Conservation (phyloP, 1,140 invertebrate genomes). For the Ctenoplectra terminalis region DNA sequence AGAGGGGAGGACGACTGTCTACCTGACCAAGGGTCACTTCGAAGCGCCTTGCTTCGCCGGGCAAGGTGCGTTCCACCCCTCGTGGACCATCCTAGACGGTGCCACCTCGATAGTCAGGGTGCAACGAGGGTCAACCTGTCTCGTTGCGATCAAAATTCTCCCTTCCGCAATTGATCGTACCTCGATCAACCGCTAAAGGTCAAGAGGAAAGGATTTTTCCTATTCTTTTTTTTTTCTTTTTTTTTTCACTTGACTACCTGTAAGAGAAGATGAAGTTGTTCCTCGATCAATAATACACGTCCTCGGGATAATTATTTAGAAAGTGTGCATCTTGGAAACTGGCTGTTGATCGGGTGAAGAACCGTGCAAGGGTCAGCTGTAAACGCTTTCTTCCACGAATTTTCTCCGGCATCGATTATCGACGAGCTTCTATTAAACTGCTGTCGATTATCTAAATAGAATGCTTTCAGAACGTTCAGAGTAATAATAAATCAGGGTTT, state of each 20-base stretch:
- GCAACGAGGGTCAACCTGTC: constrained; percentile 35
- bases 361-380: neutral
- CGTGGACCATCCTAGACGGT: constrained; percentile 44
- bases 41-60: constrained; percentile 47
- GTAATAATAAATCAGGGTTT: too few relatives aligned
- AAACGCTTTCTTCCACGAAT: constrained; percentile 12
- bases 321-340: neutral
- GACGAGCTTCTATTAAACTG: neutral
- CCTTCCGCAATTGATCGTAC: constrained; percentile 12
- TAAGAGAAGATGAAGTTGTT: neutral
- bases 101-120: constrained; percentile 38
- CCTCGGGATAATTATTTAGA: constrained; percentile 9
- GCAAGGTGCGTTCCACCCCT: constrained; percentile 67
- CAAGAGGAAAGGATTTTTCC: too few relatives aligned
- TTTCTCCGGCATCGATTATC: constrained; percentile 9
- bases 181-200: neutral
- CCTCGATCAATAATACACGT: neutral
- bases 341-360: too few relatives aligned
- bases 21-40: constrained; percentile 81
- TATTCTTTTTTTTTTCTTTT: neutral
- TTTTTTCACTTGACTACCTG: neutral
- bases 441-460: neutral
- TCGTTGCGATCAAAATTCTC: neutral
- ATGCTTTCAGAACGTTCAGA: too few relatives aligned
- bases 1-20: constrained; percentile 68